These are phyloP conservation scores for Conchocele bisecta DNA, from an alignment of 2,888 invertebrate genomes.

Conservation along the genomic window DNA sequence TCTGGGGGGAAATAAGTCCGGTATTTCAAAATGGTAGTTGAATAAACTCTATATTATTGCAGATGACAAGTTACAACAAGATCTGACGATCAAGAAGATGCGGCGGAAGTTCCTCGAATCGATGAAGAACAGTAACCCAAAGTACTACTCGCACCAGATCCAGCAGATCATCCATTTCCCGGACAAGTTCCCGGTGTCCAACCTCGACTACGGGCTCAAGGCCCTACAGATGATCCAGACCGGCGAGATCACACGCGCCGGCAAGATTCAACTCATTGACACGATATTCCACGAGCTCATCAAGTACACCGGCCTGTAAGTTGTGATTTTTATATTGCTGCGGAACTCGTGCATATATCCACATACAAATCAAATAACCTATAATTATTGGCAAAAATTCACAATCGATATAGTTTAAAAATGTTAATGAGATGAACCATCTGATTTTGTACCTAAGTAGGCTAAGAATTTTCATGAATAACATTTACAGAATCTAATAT, in stretches of 20 bases:
- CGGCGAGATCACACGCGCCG: conserved; percentile 61
- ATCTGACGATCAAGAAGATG: conserved; percentile 59
- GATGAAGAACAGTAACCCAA: conserved; percentile 62
- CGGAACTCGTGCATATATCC: too few species aligned
- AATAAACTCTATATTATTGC: not conserved
- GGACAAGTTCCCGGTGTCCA: conserved; percentile 59
- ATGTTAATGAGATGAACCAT: too few species aligned
- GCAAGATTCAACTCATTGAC: conserved; percentile 63
- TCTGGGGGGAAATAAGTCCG: too few species aligned
- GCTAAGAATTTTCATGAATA: too few species aligned
- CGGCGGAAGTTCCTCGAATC: conserved; percentile 57
- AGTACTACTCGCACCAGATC: conserved; percentile 60
- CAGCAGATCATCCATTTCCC: conserved; percentile 62
- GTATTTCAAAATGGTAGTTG: too few species aligned
- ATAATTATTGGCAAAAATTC: too few species aligned
- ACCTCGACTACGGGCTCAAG: conserved; percentile 58
- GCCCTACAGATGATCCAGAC: conserved; percentile 63
- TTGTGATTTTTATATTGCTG: too few species aligned
- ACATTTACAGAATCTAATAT: too few species aligned
- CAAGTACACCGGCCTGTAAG: conserved; percentile 65
- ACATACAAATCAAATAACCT: too few species aligned
- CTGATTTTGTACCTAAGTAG: too few species aligned
- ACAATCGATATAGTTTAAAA: too few species aligned
- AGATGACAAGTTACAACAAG: conserved; percentile 57
- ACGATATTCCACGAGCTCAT: conserved; percentile 64